Evolutionary conservation across 2,113 vertebrate species (phyloP), one percentile per base, ranked within the genome.

Genomic region (Neodon shergylaensis): DNA sequence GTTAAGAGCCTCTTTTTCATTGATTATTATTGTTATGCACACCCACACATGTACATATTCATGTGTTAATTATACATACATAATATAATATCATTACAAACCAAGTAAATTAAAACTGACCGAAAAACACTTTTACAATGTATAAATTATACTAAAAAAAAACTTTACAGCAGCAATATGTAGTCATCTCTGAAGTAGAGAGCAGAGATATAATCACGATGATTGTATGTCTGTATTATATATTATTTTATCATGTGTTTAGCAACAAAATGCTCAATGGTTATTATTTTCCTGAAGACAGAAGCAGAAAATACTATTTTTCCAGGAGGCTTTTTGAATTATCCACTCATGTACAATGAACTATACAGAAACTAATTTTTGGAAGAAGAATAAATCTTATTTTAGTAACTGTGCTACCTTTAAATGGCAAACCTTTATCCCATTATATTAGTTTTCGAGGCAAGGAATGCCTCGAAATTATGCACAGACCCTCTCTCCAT

Each of bases 401-500:
- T 90, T 92, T 33, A 88, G 63, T 90, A 28, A 96, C 74, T 70
- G n/a, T 72, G 33, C 26, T 92, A 39, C n/a, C 28, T 93, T 92
- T 77, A 77, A 79, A 90, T 87, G 66, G 66, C 4, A 66, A 88
- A 17, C 93, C 72, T 95, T 97, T 97, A 72, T 82, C 12, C 21
- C 36, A 79, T 96, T 96, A 94, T 92, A 77, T 92, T 93, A 85
- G 91, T 79, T 94, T 93, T 77, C 49, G 66, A 96, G 22, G 68
- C 85, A 95, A 93, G 81, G 42, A 96, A 90, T 88, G 77, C 81
- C 84, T 97, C 95, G 90, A 98, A 96, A 95, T 97, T 90, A 90
- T 96, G 47, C 54, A 93, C 92, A 97, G 96, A 95, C 95, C 63
- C 85, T 96, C 92, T 95, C 90, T 82, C 39, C 54, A 97, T 97